phyloP scores from a whole-genome alignment of 2,888 invertebrate species.

The Tipula helvola region DNA sequence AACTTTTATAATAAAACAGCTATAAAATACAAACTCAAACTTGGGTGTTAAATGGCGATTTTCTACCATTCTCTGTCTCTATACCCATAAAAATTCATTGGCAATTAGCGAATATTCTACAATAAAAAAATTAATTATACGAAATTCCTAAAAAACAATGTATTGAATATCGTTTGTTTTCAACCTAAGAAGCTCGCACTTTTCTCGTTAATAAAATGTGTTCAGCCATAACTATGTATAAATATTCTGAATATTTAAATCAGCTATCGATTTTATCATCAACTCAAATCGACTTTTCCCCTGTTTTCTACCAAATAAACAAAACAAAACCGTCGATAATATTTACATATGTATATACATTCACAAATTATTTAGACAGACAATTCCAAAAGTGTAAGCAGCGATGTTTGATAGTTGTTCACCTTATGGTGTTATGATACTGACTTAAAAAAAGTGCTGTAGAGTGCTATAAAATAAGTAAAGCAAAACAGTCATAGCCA shows the following conservation, averaged over 20 bases:
- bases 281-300: neutral
- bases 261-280: neutral
- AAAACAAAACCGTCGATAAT: neutral
- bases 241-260: neutral
- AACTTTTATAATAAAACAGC: too few species aligned
- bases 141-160: neutral
- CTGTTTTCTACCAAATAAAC: neutral
- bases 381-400: neutral
- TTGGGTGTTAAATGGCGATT: too few species aligned
- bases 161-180: neutral
- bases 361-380: neutral
- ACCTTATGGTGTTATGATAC: neutral
- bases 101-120: neutral
- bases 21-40: too few species aligned
- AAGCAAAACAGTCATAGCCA: too few species aligned
- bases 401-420: neutral
- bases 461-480: too few species aligned
- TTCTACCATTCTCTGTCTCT: too few species aligned
- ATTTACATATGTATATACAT: neutral
- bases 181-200: neutral
- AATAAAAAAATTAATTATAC: neutral
- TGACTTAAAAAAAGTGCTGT: too few species aligned
- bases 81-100: neutral
- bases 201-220: neutral
- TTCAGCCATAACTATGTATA: neutral